Evolutionary conservation across 2,888 invertebrate species (phyloP).

Genomic region (Anticlea derivata): DNA sequence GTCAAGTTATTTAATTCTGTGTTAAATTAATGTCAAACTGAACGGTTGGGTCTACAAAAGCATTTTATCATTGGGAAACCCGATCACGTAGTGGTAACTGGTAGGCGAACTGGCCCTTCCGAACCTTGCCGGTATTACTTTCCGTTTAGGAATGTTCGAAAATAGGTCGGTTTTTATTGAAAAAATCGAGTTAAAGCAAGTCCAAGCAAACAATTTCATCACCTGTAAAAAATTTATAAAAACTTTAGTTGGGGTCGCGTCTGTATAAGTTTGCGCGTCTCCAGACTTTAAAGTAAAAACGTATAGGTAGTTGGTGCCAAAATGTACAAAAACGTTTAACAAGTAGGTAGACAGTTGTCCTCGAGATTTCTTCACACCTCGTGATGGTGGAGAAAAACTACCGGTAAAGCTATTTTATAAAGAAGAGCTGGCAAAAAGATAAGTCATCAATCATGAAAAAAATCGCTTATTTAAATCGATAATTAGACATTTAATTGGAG

Average conservation of each 20-base stretch:
- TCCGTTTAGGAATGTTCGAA: not conserved
- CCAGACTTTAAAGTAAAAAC: conserved; percentile 12
- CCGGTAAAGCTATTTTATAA: conserved; percentile 2
- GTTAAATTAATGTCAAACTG: conserved; percentile 5
- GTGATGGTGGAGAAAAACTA: conserved; percentile 8
- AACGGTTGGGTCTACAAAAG: not conserved
- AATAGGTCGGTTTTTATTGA: not conserved
- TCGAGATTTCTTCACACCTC: conserved; percentile 10
- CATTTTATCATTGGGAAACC: conserved; percentile 6
- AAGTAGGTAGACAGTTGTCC: not conserved
- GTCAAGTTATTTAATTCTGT: not conserved
- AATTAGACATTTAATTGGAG: too few relatives aligned
- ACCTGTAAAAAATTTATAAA: conserved; percentile 38
- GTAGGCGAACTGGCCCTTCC: not conserved
- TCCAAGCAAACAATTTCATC: not conserved
- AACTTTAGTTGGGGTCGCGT: conserved; percentile 32
- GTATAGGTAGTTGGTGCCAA: not conserved
- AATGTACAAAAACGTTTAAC: not conserved
- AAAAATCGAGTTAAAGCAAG: not conserved
- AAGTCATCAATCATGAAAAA: not conserved
- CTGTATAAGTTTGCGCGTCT: conserved; percentile 33
- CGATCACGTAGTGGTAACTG: conserved; percentile 13
- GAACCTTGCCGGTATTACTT: not conserved
- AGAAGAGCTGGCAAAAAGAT: not conserved
- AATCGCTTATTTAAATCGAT: too few relatives aligned